Conservation (phyloP, 2,797 vertebrate species). For the Rhinichthys osculus region DNA sequence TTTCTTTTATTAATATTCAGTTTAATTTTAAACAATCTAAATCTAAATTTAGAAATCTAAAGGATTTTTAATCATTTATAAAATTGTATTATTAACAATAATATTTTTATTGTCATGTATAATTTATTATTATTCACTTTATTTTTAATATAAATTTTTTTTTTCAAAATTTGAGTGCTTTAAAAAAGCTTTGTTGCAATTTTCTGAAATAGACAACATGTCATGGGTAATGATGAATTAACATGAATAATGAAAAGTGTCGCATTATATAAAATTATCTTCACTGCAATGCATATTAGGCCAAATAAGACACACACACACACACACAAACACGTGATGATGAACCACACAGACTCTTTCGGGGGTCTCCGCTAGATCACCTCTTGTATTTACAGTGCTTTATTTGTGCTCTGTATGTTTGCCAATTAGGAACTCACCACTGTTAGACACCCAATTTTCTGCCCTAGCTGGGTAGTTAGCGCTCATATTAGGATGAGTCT, state of each 20-base stretch:
- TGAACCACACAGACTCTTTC: slow-evolving; percentile 44
- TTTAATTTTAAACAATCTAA: neutral
- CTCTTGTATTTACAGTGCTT: slow-evolving; percentile 72
- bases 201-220: slow-evolving; percentile 44
- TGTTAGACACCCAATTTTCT: slow-evolving; percentile 78
- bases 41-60: neutral
- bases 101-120: neutral
- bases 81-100: neutral
- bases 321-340: slow-evolving; percentile 37
- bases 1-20: neutral
- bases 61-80: neutral
- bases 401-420: slow-evolving; percentile 76
- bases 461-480: slow-evolving; percentile 74
- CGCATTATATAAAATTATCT: slow-evolving; percentile 57
- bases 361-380: slow-evolving; percentile 52
- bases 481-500: slow-evolving; percentile 75
- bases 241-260: slow-evolving; percentile 51
- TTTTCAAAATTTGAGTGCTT: slow-evolving; percentile 51
- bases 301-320: slow-evolving; percentile 48
- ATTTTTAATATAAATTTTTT: neutral
- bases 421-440: slow-evolving; percentile 76
- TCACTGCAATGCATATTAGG: slow-evolving; percentile 58
- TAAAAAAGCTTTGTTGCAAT: slow-evolving; percentile 32
- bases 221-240: slow-evolving; percentile 53
- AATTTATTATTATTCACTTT: neutral